These are phyloP conservation scores for Xanthostigma xanthostigma DNA, from an alignment of 2,888 invertebrate species.

Conservation along the genomic window DNA sequence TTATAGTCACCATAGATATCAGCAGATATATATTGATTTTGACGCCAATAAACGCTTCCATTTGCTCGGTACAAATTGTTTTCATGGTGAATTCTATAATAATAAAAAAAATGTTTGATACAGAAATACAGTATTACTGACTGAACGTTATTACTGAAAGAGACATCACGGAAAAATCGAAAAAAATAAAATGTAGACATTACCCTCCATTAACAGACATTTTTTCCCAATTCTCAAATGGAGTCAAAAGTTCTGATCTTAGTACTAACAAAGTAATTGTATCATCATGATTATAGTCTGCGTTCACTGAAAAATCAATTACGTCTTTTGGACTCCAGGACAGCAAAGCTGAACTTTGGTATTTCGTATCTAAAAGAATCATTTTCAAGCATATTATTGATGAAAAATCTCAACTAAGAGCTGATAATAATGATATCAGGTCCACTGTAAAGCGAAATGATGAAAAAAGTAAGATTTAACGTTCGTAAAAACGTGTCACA, in stretches of 20 bases:
- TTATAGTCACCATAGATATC: slow-evolving; percentile 36
- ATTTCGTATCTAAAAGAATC: background rate
- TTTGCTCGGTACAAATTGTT: slow-evolving; percentile 34
- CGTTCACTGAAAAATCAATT: slow-evolving; percentile 42
- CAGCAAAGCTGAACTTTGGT: slow-evolving; percentile 28
- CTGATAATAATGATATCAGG: background rate
- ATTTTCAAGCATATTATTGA: background rate
- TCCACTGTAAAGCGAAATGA: background rate
- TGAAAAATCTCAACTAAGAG: background rate
- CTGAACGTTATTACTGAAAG: too few species aligned
- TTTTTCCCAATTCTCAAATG: slow-evolving; percentile 40
- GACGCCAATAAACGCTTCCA: slow-evolving; percentile 42
- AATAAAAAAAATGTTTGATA: background rate
- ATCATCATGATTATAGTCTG: slow-evolving; percentile 37
- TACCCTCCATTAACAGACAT: slow-evolving; percentile 36
- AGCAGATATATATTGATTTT: slow-evolving; percentile 38
- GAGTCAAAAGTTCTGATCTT: slow-evolving; percentile 34
- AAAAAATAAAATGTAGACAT: slow-evolving; percentile 6
- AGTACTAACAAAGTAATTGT: slow-evolving; percentile 32
- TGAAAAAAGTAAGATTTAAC: background rate
- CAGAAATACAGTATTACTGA: too few species aligned
- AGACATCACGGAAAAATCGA: background rate
- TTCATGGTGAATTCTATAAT: slow-evolving; percentile 33
- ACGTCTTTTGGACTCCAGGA: slow-evolving; percentile 56
- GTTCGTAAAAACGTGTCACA: background rate